Evolutionary conservation across 1,140 invertebrate genomes (phyloP).

Genomic region (Rhagoletis pomonella): DNA sequence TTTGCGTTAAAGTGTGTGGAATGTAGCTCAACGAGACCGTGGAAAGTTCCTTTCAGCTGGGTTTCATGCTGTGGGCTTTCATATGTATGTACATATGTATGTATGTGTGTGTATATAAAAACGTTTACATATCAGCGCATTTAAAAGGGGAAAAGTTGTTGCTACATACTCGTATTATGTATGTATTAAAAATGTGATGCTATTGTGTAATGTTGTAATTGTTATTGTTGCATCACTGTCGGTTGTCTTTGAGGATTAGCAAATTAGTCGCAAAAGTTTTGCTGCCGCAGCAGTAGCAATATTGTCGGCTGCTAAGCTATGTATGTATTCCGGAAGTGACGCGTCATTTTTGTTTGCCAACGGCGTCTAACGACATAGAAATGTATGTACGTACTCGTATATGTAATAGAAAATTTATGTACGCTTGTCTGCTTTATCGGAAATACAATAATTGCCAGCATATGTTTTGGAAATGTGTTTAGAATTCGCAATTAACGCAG

Average conservation of each 20-base stretch:
- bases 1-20: conserved; percentile 59
- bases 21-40: neutral
- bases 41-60: conserved; percentile 8
- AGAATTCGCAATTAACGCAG: conserved; percentile 54
- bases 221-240: conserved; percentile 20
- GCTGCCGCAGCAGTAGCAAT: conserved; percentile 4
- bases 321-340: conserved; percentile 2
- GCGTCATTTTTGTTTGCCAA: neutral
- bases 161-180: conserved; percentile 17
- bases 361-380: neutral
- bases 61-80: neutral
- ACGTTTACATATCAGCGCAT: neutral
- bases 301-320: neutral
- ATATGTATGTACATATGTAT: neutral
- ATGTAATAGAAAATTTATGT: neutral
- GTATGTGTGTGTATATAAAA: neutral
- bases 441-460: conserved; percentile 56
- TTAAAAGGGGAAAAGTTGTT: too few species aligned
- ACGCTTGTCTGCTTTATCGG: neutral
- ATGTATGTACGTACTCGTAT: neutral
- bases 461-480: conserved; percentile 58
- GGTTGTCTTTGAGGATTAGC: conserved; percentile 68
- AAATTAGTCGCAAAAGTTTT: conserved; percentile 65
- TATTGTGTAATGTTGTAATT: conserved; percentile 50
- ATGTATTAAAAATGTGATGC: conserved; percentile 63